Percentiles rank a stretch among this genome's conserved stretches.
Evolutionary conservation across 2,888 invertebrate genomes (phyloP).

Genomic region (Hirudinaria manillensis): DNA sequence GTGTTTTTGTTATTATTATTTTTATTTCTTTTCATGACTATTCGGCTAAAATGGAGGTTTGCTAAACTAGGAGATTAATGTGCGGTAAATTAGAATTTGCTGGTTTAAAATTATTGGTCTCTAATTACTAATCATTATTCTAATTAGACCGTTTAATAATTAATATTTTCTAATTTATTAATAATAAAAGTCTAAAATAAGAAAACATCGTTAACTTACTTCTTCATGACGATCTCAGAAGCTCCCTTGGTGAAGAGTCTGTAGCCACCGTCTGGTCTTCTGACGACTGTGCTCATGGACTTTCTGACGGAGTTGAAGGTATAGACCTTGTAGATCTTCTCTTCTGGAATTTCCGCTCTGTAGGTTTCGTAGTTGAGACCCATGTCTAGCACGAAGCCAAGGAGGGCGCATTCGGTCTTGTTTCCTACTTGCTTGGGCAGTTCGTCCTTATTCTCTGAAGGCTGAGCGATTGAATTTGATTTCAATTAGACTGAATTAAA

Average conservation of each 20-base stretch:
- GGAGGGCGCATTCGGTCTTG: conserved; percentile 95
- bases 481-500: not conserved
- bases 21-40: not conserved
- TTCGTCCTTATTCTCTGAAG: conserved; percentile 44
- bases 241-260: conserved; percentile 94
- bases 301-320: conserved; percentile 99
- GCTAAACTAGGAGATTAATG: no score
- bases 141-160: no score
- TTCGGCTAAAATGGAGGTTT: no score
- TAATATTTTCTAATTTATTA: no score
- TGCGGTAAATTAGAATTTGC: no score
- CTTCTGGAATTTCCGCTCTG: conserved; percentile 83
- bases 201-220: conserved; percentile 60
- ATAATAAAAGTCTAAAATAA: not conserved
- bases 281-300: conserved; percentile 95
- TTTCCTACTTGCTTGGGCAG: conserved; percentile 82
- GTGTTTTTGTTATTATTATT: no score
- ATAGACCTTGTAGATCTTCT: conserved; percentile 69
- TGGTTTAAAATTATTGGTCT: no score
- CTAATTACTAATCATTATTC: no score
- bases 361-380: conserved; percentile 84
- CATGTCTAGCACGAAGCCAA: conserved; percentile 84
- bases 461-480: conserved; percentile 37
- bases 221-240: conserved; percentile 95
- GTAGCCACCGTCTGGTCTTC: conserved; percentile 72